Evolutionary conservation across 1,140 invertebrate species (phyloP), one percentile per base, ranked within the genome.

Genomic region (Bicyclus anynana): DNA sequence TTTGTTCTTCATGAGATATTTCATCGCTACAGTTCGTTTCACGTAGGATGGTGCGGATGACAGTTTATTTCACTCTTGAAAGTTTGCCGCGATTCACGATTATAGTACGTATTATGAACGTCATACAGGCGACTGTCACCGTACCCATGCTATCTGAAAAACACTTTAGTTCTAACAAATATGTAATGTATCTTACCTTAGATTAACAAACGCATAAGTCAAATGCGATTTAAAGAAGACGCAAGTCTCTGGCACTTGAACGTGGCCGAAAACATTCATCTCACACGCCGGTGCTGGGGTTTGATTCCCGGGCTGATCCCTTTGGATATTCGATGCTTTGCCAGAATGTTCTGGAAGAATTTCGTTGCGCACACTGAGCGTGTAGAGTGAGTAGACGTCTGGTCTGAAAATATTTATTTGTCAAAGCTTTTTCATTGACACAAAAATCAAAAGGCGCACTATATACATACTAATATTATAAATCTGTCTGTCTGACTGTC

Each of bases 191-290:
- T 59, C 69, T 74, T 26, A 87, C 87, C 87, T 81, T 20, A 93
- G 86, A 81, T 93, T 93, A 13, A 92, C 93, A 68, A 93, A 93
- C 9, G 92, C 92, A 64, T 90, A 92, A 49, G 84, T 89, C 56
- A 91, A 76, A 14, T 89, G 69, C 0, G 90, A 89, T 56, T 90
- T 87, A 56, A 89, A 92, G 65, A 93, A 93, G 6, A 93, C 91
- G 26, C 84, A 87, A 0, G 66, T 68, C n/a, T 84, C 81, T 0
- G 75, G 80, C 0, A 87, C 62, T 33, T 46, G 54, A 0, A 75
- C 77, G 27, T 84, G 80, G 12, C 82, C 82, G 37, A 87, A 84
- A 2, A 55, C 57, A n/a, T 77, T 53, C 0, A 35, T 18, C 0
- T 69, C 69, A 5, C 65, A 74, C 2, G 48, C 1, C 5, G 44